phyloP scores from a whole-genome alignment of 2,888 invertebrate genomes.

The Spialia ferax region DNA sequence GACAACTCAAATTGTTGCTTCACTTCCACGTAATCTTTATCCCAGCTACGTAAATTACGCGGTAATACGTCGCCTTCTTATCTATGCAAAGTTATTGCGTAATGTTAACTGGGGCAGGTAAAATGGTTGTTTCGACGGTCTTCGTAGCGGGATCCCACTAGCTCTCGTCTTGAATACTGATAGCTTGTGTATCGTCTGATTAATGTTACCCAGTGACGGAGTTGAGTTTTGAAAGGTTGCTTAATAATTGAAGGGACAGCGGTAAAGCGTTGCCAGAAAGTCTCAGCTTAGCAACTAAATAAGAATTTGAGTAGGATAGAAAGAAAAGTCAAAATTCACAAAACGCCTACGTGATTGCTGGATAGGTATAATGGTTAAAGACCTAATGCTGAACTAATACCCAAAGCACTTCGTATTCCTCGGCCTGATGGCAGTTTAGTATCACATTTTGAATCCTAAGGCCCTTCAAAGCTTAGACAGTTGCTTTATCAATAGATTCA shows the following conservation, averaged over 20 bases:
- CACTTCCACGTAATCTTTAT: not conserved
- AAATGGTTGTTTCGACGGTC: no score
- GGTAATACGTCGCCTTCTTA: slow-evolving; percentile 49
- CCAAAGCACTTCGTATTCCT: no score
- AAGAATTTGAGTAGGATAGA: not conserved
- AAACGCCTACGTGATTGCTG: no score
- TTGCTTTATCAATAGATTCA: no score
- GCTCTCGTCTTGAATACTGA: not conserved
- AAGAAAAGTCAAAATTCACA: not conserved
- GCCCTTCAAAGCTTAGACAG: no score
- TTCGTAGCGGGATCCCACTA: no score
- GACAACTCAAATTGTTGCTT: not conserved
- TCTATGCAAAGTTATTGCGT: slow-evolving; percentile 59
- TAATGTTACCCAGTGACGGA: not conserved
- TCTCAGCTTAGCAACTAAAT: not conserved
- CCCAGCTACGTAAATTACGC: not conserved
- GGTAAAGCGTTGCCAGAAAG: no score
- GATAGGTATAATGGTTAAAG: no score
- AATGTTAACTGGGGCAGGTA: slow-evolving; percentile 57
- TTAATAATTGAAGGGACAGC: not conserved
- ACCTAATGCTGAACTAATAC: no score
- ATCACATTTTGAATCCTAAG: no score
- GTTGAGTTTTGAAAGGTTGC: not conserved
- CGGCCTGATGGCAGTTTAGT: no score
- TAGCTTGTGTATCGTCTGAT: slow-evolving; percentile 1